phyloP scores from a whole-genome alignment of 2,113 vertebrate genomes.

The Megaleporinus macrocephalus region DNA sequence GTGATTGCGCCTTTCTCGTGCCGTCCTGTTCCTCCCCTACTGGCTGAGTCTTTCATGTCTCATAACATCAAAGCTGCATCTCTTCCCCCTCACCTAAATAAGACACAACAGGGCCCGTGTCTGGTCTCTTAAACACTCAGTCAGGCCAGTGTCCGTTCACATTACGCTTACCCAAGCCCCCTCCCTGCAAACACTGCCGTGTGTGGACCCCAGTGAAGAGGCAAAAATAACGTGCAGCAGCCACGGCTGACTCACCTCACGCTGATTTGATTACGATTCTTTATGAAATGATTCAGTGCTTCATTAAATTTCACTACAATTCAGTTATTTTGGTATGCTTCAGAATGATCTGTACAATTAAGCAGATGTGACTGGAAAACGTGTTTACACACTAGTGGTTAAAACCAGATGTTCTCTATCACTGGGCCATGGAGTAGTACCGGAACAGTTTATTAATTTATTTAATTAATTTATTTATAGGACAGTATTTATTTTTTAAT shows the following conservation, averaged over 20 bases:
- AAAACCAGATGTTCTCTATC: too few species aligned
- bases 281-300: neutral
- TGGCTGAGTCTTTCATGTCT: slow-evolving; percentile 5
- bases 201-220: slow-evolving; percentile 13
- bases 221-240: slow-evolving; percentile 17
- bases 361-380: neutral
- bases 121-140: slow-evolving; percentile 40
- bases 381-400: neutral
- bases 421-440: too few species aligned
- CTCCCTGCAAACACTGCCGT: neutral
- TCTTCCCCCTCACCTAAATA: slow-evolving; percentile 6
- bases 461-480: too few species aligned
- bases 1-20: neutral
- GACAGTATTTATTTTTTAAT: too few species aligned
- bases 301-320: neutral
- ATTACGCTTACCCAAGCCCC: slow-evolving; percentile 25
- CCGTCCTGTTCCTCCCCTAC: slow-evolving; percentile 3
- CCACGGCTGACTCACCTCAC: neutral
- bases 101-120: slow-evolving; percentile 17
- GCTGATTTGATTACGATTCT: neutral
- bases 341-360: too few species aligned
- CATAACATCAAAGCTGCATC: slow-evolving; percentile 8
- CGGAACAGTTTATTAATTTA: too few species aligned
- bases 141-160: slow-evolving; percentile 32
- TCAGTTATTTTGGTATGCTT: too few species aligned